Evolutionary conservation across 2,888 invertebrate genomes (phyloP).

Genomic region (Muschampia plurimacula): DNA sequence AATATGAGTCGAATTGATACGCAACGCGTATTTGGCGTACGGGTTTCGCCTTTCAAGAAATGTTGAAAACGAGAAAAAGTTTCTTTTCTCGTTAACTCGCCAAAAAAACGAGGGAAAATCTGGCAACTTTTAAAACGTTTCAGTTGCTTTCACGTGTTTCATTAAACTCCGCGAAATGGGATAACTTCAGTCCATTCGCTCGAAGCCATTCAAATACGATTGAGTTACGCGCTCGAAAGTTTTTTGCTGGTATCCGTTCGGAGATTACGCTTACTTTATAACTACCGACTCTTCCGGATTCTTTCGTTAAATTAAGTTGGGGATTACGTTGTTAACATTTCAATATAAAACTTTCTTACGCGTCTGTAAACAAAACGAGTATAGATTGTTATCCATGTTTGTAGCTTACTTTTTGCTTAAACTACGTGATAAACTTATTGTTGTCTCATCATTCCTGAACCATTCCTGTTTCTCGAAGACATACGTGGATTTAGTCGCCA

Average conservation of each 20-base stretch:
- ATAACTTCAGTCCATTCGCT: conserved; percentile 14
- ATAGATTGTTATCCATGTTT: too few species aligned
- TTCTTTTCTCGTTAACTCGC: neutral
- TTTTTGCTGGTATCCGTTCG: neutral
- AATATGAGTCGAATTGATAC: neutral
- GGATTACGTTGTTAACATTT: neutral
- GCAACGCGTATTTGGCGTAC: neutral
- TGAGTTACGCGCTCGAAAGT: neutral
- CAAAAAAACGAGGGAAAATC: neutral
- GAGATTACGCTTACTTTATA: neutral
- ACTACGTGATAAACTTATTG: too few species aligned
- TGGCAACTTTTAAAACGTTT: neutral
- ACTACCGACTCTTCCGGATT: neutral
- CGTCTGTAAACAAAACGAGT: too few species aligned
- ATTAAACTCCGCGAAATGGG: conserved; percentile 5
- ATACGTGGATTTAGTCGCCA: too few species aligned
- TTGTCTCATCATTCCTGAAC: too few species aligned
- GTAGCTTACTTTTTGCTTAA: too few species aligned
- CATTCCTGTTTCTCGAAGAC: too few species aligned
- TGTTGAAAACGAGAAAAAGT: neutral
- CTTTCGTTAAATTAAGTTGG: neutral
- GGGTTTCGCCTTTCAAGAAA: neutral
- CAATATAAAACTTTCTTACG: too few species aligned
- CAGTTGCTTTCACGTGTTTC: conserved; percentile 12
- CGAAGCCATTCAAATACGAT: conserved; percentile 15